These are phyloP conservation scores for Cyclophora punctaria DNA, from an alignment of 2,888 invertebrate genomes.

Conservation along the genomic window DNA sequence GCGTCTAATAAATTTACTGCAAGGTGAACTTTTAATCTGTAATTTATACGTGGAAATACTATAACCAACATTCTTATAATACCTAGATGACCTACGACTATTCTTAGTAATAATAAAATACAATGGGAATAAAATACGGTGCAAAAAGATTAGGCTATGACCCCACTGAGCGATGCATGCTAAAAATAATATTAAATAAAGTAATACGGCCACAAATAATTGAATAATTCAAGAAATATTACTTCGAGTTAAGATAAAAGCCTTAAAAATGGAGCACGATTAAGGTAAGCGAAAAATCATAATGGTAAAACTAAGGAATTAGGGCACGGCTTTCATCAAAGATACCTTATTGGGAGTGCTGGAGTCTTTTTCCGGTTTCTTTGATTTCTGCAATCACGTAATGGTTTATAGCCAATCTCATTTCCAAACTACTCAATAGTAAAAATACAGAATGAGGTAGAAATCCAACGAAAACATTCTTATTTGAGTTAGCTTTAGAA, in stretches of 20 bases:
- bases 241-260: too few relatives aligned
- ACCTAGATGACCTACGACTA: too few relatives aligned
- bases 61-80: background rate
- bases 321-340: constrained; percentile 31
- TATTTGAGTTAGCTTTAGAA: background rate
- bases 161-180: constrained; percentile 43
- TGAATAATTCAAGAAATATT: too few relatives aligned
- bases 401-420: constrained; percentile 12
- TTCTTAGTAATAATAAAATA: too few relatives aligned
- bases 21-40: constrained; percentile 64
- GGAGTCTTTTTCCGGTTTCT: constrained; percentile 83
- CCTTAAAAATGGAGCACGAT: constrained; percentile 11
- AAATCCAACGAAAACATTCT: background rate
- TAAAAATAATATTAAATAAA: constrained; percentile 21
- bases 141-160: constrained; percentile 34
- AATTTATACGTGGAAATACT: constrained; percentile 33
- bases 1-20: constrained; percentile 62
- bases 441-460: background rate
- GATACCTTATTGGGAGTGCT: constrained; percentile 83
- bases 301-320: constrained; percentile 22
- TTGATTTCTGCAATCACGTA: constrained; percentile 82
- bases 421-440: background rate
- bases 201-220: too few relatives aligned
- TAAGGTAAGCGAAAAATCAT: constrained; percentile 23
- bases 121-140: background rate